A percentile compares a stretch with the other conserved stretches of the same genome.
Evolutionary conservation across 2,888 invertebrate species (phyloP).

Genomic region (Parasteatoda lunata): DNA sequence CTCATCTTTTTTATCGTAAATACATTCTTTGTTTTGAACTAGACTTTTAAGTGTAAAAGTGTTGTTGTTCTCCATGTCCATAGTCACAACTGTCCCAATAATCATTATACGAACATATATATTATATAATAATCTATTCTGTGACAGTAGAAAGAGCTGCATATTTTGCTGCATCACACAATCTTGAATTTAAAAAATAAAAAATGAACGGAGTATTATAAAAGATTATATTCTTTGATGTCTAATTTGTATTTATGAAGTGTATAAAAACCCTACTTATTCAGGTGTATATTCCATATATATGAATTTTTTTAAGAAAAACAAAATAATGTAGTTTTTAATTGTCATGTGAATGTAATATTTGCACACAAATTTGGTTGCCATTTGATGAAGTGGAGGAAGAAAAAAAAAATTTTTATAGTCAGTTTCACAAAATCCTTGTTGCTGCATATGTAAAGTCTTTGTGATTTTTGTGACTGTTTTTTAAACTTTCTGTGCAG

Average conservation of each 20-base stretch:
- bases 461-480: slow-evolving; percentile 65
- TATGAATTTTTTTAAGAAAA: slow-evolving; percentile 47
- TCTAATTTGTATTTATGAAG: slow-evolving; percentile 67
- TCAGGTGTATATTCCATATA: slow-evolving; percentile 62
- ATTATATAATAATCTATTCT: slow-evolving; percentile 28
- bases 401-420: slow-evolving; percentile 64
- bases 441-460: slow-evolving; percentile 58
- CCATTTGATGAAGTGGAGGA: slow-evolving; percentile 62
- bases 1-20: slow-evolving; percentile 59
- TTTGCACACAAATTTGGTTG: slow-evolving; percentile 65
- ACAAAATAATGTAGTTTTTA: slow-evolving; percentile 63
- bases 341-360: slow-evolving; percentile 65
- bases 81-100: slow-evolving; percentile 53
- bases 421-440: slow-evolving; percentile 64
- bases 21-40: slow-evolving; percentile 38
- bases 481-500: slow-evolving; percentile 60
- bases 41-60: slow-evolving; percentile 56
- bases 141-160: slow-evolving; percentile 57
- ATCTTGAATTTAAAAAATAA: slow-evolving; percentile 61
- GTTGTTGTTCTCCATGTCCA: slow-evolving; percentile 52
- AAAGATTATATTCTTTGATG: slow-evolving; percentile 69
- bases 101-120: slow-evolving; percentile 30
- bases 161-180: slow-evolving; percentile 67
- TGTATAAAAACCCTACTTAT: slow-evolving; percentile 54
- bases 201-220: slow-evolving; percentile 52